phyloP scores from a whole-genome alignment of 2,888 invertebrate species.

The Apotomis betuletana region DNA sequence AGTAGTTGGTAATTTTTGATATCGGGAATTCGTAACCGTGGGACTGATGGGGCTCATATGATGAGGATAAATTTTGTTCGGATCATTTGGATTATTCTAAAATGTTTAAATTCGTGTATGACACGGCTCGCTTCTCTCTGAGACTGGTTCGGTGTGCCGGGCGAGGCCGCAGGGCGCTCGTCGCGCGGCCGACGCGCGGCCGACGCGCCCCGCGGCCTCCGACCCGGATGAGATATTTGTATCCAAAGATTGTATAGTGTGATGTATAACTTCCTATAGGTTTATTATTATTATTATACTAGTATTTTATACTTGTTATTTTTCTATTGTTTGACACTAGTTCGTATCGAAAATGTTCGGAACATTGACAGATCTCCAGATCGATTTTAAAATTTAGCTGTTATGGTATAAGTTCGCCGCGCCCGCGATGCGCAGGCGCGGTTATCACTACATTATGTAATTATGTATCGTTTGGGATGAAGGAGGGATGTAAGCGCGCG shows the following conservation, averaged over 20 bases:
- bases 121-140: slow-evolving; percentile 73
- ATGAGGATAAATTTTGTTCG: slow-evolving; percentile 74
- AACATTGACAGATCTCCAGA: slow-evolving; percentile 70
- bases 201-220: slow-evolving; percentile 49
- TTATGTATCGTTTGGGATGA: slow-evolving; percentile 39
- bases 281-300: slow-evolving; percentile 70
- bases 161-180: slow-evolving; percentile 42
- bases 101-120: slow-evolving; percentile 74
- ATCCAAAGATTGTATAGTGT: slow-evolving; percentile 82
- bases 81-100: slow-evolving; percentile 56
- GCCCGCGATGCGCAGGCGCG: not conserved
- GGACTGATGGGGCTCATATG: slow-evolving; percentile 80
- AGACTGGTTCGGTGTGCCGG: slow-evolving; percentile 70
- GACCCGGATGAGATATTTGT: slow-evolving; percentile 65
- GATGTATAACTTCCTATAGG: slow-evolving; percentile 79
- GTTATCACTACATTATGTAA: slow-evolving; percentile 1
- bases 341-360: slow-evolving; percentile 61
- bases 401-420: slow-evolving; percentile 45
- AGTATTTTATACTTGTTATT: slow-evolving; percentile 77
- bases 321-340: slow-evolving; percentile 72
- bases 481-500: slow-evolving; percentile 27
- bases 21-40: slow-evolving; percentile 69
- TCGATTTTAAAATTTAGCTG: slow-evolving; percentile 58
- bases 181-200: slow-evolving; percentile 38
- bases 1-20: slow-evolving; percentile 65